Base-by-base conservation (phyloP, 2,797 vertebrate species). In the Chloroceryle inda region DNA sequence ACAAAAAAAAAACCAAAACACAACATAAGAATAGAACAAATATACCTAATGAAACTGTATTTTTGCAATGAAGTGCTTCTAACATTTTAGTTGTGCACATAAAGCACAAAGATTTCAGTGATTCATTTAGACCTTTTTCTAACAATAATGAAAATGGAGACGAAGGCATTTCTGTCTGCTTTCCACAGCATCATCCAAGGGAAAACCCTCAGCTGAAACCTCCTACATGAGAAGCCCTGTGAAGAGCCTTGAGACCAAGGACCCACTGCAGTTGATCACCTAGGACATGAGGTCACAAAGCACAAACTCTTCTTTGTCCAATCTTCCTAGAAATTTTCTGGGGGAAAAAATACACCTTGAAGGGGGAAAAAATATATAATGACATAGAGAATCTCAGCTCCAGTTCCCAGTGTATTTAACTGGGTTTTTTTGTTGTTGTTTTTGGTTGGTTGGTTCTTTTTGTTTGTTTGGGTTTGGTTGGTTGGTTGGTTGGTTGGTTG, bases 281-380 rank as follows among this genome's bases (percentile, higher is more conserved):
- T 37, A 42, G 11, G 61, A 47, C 75, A 26, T 2, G 0, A 2
- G 4, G 9, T 23, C 17, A 37, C 59, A 80, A 26, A 38, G 20
- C 16, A 89, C 2, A 73, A 76, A 53, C 15, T 4, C 42, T 15
- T 56, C 56, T 38, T 59, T 62, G 47, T 18, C 27, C 24, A 24
- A 12, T 61, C 63, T 64, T 50, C 35, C 53, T 33, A 33, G 5
- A 67, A 38, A 29, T 53, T 31, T 20, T 37, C 38, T 7, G 10
- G 24, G 47, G 6, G 2, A 38, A 49, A 53, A 64, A 61, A 17
- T 11, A 29, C 11, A 50, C 12, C 23, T 66, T 16, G 19, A 82
- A 72, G 27, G 2, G 2, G 5, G 10, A 4, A 2, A 4, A 5
- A 64, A 38, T 40, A 68, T 49, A 4, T 5, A 53, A 8, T 13